These are phyloP conservation scores for Myotis lucifugus DNA, from an alignment of 2,113 vertebrate species.

Conservation along the genomic window DNA sequence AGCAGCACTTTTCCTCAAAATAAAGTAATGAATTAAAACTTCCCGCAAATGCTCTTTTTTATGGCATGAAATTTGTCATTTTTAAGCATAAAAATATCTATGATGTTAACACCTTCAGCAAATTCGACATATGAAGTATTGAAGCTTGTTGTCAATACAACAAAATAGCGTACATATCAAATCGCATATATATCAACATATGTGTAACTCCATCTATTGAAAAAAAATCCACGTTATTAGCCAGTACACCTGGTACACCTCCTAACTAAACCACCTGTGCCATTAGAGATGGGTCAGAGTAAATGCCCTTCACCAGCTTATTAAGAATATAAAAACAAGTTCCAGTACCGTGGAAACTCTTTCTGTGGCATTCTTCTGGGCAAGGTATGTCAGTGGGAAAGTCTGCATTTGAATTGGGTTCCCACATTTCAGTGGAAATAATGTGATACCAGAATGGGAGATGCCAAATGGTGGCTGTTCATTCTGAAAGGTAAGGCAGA, in stretches of 20 bases:
- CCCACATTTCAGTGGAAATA: not conserved
- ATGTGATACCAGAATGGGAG: not conserved
- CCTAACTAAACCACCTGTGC: not conserved
- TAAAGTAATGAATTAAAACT: too few relatives aligned
- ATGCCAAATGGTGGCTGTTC: not conserved
- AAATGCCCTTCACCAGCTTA: not conserved
- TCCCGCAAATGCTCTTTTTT: too few relatives aligned
- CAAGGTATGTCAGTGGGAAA: not conserved
- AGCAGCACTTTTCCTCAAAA: too few relatives aligned
- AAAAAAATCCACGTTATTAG: too few relatives aligned
- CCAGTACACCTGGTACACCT: not conserved
- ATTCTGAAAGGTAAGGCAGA: not conserved
- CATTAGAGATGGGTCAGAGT: not conserved
- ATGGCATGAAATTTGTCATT: too few relatives aligned
- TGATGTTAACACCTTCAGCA: too few relatives aligned
- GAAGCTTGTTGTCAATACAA: too few relatives aligned
- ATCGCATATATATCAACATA: too few relatives aligned
- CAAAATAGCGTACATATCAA: too few relatives aligned
- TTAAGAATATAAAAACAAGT: not conserved
- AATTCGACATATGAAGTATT: too few relatives aligned
- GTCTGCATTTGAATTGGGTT: not conserved
- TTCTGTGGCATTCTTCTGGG: not conserved
- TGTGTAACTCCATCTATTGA: too few relatives aligned
- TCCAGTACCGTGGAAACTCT: not conserved
- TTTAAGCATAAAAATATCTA: too few relatives aligned